These are phyloP conservation scores for Oegoconia quadripuncta DNA, from an alignment of 2,888 invertebrate species.

Conservation along the genomic window DNA sequence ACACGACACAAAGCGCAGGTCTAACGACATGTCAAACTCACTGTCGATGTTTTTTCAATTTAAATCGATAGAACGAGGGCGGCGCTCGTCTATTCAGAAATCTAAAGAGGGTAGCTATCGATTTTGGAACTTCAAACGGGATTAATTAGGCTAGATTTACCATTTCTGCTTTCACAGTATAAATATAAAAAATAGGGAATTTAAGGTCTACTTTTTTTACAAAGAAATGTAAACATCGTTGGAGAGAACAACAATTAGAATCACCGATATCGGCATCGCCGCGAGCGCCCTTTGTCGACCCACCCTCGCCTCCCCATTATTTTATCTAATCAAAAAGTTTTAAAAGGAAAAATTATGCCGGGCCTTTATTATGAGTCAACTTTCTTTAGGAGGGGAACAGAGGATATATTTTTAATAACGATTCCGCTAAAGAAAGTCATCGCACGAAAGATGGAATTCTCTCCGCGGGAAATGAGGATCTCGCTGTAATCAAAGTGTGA, in stretches of 20 bases:
- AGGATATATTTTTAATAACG: slow-evolving; percentile 78
- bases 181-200: slow-evolving; percentile 1
- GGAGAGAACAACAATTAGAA: slow-evolving; percentile 75
- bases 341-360: slow-evolving; percentile 80
- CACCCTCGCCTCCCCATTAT: slow-evolving; percentile 73
- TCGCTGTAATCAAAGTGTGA: slow-evolving; percentile 45
- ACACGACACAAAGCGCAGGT: slow-evolving; percentile 36
- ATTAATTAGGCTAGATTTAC: slow-evolving; percentile 43
- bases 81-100: slow-evolving; percentile 24
- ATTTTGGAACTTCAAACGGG: slow-evolving; percentile 50
- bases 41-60: slow-evolving; percentile 67
- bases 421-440: slow-evolving; percentile 61
- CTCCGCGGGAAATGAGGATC: slow-evolving; percentile 38
- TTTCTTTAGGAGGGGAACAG: slow-evolving; percentile 69
- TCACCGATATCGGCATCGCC: slow-evolving; percentile 72
- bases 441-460: slow-evolving; percentile 43
- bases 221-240: slow-evolving; percentile 66
- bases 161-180: slow-evolving; percentile 5
- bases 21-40: slow-evolving; percentile 54
- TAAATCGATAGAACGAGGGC: slow-evolving; percentile 59
- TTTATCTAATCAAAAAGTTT: slow-evolving; percentile 81
- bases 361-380: slow-evolving; percentile 78
- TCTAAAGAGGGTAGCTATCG: slow-evolving; percentile 29
- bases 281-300: slow-evolving; percentile 47
- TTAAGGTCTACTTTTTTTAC: slow-evolving; percentile 29